Percentiles rank a stretch among this genome's conserved stretches.
These are phyloP conservation scores for Suricata suricatta DNA, from an alignment of 2,113 vertebrate species.

Conservation along the genomic window DNA sequence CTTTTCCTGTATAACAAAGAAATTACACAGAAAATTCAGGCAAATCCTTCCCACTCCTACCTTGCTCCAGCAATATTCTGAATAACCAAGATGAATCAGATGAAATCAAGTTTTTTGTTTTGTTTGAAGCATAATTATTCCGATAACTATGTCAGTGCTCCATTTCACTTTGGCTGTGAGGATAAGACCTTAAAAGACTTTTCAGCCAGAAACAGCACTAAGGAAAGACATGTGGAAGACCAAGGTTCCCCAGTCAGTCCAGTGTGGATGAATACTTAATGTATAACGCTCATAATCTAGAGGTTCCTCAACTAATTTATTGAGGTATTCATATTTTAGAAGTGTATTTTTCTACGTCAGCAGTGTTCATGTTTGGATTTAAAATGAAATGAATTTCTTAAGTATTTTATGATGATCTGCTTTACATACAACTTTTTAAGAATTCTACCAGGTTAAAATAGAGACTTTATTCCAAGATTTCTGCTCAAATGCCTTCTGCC, in stretches of 20 bases:
- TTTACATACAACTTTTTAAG: conserved; percentile 35
- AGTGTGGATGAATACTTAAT: neutral
- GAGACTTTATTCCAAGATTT: conserved; percentile 16
- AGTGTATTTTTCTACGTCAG: neutral
- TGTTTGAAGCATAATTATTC: conserved; percentile 19
- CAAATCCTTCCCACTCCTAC: conserved; percentile 19
- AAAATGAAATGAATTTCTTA: conserved; percentile 34
- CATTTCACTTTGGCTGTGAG: conserved; percentile 9
- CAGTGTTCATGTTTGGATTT: conserved; percentile 2
- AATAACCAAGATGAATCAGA: conserved; percentile 55
- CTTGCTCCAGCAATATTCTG: conserved; percentile 23
- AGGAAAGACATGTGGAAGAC: neutral
- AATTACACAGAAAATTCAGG: conserved; percentile 46
- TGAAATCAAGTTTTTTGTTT: conserved; percentile 10
- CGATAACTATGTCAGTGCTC: conserved; percentile 42
- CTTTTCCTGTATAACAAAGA: conserved; percentile 15
- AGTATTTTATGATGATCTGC: conserved; percentile 14
- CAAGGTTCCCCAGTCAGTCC: neutral
- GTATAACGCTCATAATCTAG: neutral
- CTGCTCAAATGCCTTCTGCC: neutral
- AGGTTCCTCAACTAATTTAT: neutral
- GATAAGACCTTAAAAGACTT: conserved; percentile 38
- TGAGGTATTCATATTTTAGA: neutral
- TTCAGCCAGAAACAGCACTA: neutral
- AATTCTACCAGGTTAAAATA: neutral